phyloP scores from a whole-genome alignment of 2,888 invertebrate species.

The Lordiphosa andalusiaca region DNA sequence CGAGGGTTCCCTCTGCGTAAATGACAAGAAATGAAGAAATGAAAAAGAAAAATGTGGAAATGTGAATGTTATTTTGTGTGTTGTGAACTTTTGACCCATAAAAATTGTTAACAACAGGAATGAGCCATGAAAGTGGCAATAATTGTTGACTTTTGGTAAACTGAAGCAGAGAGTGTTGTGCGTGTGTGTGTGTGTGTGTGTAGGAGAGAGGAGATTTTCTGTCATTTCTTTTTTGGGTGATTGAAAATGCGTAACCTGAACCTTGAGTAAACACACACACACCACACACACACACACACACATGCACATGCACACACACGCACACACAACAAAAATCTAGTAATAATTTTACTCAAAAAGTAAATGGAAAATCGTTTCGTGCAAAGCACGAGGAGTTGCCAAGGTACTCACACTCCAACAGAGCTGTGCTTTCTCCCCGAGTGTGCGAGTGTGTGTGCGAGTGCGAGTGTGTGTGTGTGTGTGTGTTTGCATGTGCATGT shows the following conservation, averaged over 20 bases:
- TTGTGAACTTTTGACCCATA: conserved; percentile 77
- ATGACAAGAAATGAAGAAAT: conserved; percentile 50
- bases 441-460: conserved; percentile 38
- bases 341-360: conserved; percentile 30
- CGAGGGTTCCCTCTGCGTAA: conserved; percentile 52
- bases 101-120: conserved; percentile 15
- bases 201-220: conserved; percentile 8
- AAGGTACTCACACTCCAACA: conserved; percentile 19
- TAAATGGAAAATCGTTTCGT: conserved; percentile 70
- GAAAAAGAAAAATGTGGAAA: conserved; percentile 50
- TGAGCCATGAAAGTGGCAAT: background rate
- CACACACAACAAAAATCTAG: background rate
- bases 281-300: conserved; percentile 10
- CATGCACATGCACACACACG: conserved; percentile 32
- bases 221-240: conserved; percentile 15
- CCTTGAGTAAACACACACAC: conserved; percentile 69
- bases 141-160: conserved; percentile 30
- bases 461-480: conserved; percentile 42
- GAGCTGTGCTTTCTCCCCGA: conserved; percentile 2
- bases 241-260: conserved; percentile 57
- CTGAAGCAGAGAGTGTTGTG: conserved; percentile 13
- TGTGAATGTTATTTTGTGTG: conserved; percentile 50
- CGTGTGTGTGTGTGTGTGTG: background rate
- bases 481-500: conserved; percentile 29
- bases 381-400: conserved; percentile 64